Evolutionary conservation across 2,113 vertebrate species (phyloP).

Genomic region (Arothron firmamentum): DNA sequence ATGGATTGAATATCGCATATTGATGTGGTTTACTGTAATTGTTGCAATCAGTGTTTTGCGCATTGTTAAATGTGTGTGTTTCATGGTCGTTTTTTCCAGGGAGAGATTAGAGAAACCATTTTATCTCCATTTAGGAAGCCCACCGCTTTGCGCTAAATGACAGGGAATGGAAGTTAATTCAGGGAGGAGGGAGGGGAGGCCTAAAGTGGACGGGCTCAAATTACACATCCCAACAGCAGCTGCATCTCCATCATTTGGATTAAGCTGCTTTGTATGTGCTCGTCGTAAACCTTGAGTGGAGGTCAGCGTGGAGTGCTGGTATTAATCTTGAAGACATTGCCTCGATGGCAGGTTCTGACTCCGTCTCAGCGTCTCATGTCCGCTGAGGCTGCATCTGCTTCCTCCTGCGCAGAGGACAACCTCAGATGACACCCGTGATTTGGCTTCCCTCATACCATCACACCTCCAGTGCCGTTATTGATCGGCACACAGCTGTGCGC

Average conservation of each 20-base stretch:
- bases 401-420: background rate
- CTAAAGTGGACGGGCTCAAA: too few species aligned
- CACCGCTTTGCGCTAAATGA: too few species aligned
- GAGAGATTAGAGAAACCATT: too few species aligned
- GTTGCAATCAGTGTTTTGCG: too few species aligned
- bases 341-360: conserved; percentile 5
- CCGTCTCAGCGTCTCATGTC: background rate
- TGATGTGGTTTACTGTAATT: too few species aligned
- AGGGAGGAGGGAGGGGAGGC: too few species aligned
- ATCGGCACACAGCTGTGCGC: background rate
- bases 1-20: too few species aligned
- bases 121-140: too few species aligned
- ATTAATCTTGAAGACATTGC: conserved; percentile 8
- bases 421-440: background rate
- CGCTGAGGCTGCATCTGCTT: background rate
- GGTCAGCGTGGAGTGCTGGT: background rate
- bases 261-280: background rate
- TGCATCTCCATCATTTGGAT: background rate
- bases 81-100: too few species aligned
- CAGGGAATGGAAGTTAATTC: too few species aligned
- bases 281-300: conserved; percentile 1
- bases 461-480: background rate
- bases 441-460: background rate
- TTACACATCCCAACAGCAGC: too few species aligned
- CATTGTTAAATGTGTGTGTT: too few species aligned